Evolutionary conservation across 2,888 invertebrate species (phyloP).

Genomic region (Dryomyza anilis): DNA sequence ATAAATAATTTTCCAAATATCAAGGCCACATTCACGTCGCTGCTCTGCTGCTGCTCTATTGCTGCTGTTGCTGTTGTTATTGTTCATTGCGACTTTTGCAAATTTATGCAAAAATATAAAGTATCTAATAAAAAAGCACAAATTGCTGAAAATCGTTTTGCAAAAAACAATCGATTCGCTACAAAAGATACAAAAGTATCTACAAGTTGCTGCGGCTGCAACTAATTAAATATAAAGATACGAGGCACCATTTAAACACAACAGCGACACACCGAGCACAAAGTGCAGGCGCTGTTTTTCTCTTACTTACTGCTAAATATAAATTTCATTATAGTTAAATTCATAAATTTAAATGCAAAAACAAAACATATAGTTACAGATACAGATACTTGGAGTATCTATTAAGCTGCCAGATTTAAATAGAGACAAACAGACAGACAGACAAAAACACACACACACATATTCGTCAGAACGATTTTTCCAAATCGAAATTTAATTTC

Average conservation of each 20-base stretch:
- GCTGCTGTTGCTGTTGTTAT: constrained; percentile 17
- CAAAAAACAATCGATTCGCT: background rate
- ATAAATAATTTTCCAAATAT: constrained; percentile 36
- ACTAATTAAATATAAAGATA: constrained; percentile 17
- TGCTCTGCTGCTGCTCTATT: constrained; percentile 5
- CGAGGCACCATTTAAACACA: background rate
- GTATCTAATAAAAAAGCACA: background rate
- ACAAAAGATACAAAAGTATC: constrained; percentile 4
- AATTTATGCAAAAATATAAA: constrained; percentile 13
- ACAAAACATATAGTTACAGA: background rate
- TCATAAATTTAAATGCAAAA: background rate
- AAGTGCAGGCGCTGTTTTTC: background rate
- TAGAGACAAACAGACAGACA: constrained; percentile 13
- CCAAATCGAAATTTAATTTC: constrained; percentile 45
- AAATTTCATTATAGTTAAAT: background rate
- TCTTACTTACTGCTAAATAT: background rate
- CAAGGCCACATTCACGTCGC: constrained; percentile 29
- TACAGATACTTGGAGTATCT: background rate
- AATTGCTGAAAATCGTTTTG: background rate
- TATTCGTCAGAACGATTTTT: constrained; percentile 41
- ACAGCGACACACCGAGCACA: background rate
- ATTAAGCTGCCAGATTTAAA: constrained; percentile 12
- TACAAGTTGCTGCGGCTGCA: background rate
- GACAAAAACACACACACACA: constrained; percentile 14
- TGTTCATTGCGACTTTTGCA: background rate